Evolutionary conservation across 2,888 invertebrate species (phyloP).

Genomic region (Drosophila merina): DNA sequence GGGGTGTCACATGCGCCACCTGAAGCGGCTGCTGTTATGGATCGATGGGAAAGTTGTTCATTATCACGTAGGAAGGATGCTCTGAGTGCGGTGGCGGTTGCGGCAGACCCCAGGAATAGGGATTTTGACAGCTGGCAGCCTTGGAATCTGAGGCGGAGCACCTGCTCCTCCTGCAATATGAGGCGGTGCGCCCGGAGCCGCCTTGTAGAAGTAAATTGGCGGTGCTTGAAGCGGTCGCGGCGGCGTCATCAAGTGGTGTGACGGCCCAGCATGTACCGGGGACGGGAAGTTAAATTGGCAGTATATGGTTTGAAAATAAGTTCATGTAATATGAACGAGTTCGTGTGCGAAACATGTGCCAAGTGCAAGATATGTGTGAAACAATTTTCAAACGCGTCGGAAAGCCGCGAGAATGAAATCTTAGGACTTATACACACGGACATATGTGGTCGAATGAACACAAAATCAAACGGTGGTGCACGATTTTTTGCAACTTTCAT

Average conservation of each 20-base stretch:
- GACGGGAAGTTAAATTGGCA: conserved; percentile 56
- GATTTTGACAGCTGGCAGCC: conserved; percentile 35
- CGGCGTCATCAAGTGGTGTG: conserved; percentile 27
- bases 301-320: too few species aligned
- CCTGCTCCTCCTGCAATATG: background rate
- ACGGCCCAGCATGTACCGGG: conserved; percentile 3
- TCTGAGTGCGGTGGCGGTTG: conserved; percentile 38
- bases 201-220: conserved; percentile 41
- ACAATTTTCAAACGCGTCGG: too few species aligned
- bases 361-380: too few species aligned
- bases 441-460: too few species aligned
- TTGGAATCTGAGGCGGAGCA: background rate
- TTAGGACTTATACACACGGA: too few species aligned
- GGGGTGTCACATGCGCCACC: conserved; percentile 4
- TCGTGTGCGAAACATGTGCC: too few species aligned
- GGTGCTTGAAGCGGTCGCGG: conserved; percentile 25
- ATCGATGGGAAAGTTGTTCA: conserved; percentile 38
- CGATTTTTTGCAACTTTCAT: too few species aligned
- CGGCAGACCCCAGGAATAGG: conserved; percentile 58
- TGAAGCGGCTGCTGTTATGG: conserved; percentile 24
- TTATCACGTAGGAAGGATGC: conserved; percentile 36
- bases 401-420: too few species aligned
- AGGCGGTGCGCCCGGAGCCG: conserved; percentile 3
- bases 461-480: too few species aligned
- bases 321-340: too few species aligned